Evolutionary conservation across 2,888 invertebrate species (phyloP), one percentile per base, ranked within the genome.

Genomic region (Drosophila imparisetae): DNA sequence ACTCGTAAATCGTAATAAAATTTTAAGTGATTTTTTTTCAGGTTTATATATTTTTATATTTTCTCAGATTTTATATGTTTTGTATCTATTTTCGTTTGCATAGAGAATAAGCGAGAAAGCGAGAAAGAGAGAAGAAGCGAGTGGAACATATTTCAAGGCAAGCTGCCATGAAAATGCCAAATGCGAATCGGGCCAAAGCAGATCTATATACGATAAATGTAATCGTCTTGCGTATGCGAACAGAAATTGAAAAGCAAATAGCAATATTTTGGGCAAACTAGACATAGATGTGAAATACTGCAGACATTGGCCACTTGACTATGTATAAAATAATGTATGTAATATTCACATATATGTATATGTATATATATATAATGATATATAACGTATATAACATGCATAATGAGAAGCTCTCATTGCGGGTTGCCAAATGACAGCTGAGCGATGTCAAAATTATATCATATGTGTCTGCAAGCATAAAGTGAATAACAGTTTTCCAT

Each of bases 101-200:
- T 34, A 21, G 38, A 62, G 38, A 49, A 32, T 11, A 21, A 53
- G 13, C 7, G 64, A 6, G 18, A 21, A 42, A 32, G 52, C 15
- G 30, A 10, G n/a, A 18, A 5, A 29, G 34, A 49, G 40, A 42
- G 30, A 13, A 27, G 18, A 40, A 27, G 53, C 36, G 30, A 38
- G 24, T 53, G 59, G 62, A 68, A 82, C 74, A 68, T 62, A 65
- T 81, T 86, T 86, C 77, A 84, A 81, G 79, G 81, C 83, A 68
- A 83, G 57, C 36, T 66, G 81, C 69, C 73, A 75, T 55, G 21
- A 66, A 75, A 78, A 72, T 76, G 79, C 65, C 66, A 78, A 72
- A 80, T 59, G 68, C 55, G 52, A 77, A 77, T 62, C 64, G 72
- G 72, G 62, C 48, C 72, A 72, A 24, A 52, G 49, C 52, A 45